These are phyloP conservation scores for Empis livida DNA, from an alignment of 2,888 invertebrate genomes.

Conservation along the genomic window DNA sequence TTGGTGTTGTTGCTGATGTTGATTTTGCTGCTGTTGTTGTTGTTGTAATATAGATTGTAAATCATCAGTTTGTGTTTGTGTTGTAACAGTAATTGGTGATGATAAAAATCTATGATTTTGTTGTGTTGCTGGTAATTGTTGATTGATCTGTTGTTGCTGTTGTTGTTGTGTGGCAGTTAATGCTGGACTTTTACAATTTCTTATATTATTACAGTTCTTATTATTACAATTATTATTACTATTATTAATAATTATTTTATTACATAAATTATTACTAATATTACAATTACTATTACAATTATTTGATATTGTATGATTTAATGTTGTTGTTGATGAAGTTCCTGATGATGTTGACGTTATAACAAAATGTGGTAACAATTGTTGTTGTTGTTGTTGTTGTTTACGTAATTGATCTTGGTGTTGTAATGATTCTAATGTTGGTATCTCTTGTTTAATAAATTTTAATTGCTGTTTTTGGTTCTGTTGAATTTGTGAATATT, in stretches of 20 bases:
- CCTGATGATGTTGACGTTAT: constrained; percentile 12
- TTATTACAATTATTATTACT: constrained; percentile 14
- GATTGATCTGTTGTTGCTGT: constrained; percentile 13
- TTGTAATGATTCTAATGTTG: background rate
- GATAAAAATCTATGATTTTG: background rate
- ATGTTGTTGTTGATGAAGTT: constrained; percentile 5
- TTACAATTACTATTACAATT: constrained; percentile 8
- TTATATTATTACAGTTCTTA: constrained; percentile 15
- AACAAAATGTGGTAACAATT: constrained; percentile 9
- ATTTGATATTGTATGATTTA: constrained; percentile 3
- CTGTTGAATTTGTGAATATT: constrained; percentile 10
- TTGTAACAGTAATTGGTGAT: constrained; percentile 24
- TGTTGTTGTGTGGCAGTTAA: constrained; percentile 15
- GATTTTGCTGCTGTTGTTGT: constrained; percentile 4
- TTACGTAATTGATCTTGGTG: background rate
- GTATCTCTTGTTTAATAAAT: background rate
- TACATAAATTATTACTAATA: constrained; percentile 11
- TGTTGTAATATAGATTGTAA: constrained; percentile 8
- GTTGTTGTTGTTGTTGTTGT: constrained; percentile 4
- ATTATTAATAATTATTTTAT: constrained; percentile 10
- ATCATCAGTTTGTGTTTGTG: constrained; percentile 33
- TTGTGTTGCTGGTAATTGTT: background rate
- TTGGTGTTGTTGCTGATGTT: constrained; percentile 10
- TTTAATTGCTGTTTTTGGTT: background rate
- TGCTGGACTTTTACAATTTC: constrained; percentile 10